Conservation (phyloP, 2,113 vertebrate species). For the Colistium nudipinnis region DNA sequence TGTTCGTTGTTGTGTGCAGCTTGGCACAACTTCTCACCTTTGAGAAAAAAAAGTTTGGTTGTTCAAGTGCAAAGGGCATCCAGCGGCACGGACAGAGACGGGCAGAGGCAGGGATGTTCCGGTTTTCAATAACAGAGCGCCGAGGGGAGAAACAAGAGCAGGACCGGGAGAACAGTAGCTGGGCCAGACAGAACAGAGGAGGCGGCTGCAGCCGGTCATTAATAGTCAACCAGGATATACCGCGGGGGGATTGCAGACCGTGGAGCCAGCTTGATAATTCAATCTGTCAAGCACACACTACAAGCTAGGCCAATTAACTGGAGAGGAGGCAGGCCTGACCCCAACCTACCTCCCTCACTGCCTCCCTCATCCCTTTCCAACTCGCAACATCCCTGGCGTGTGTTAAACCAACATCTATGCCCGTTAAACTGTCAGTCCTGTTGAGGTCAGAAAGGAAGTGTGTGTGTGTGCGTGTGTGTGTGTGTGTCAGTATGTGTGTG, state of each 20-base stretch:
- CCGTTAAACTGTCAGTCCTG: conserved; percentile 68
- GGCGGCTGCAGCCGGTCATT: conserved; percentile 71
- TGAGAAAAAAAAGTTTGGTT: conserved; percentile 24
- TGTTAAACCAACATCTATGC: conserved; percentile 69
- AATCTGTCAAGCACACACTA: conserved; percentile 77
- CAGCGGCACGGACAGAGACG: conserved; percentile 22
- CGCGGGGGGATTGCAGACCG: conserved; percentile 68
- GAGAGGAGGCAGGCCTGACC: conserved; percentile 76
- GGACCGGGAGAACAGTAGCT: conserved; percentile 37
- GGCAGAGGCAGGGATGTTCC: conserved; percentile 34
- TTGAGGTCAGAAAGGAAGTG: conserved; percentile 52
- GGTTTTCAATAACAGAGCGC: conserved; percentile 41
- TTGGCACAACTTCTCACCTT: conserved; percentile 36
- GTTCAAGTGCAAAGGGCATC: conserved; percentile 46
- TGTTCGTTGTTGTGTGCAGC: conserved; percentile 65
- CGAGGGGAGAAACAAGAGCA: conserved; percentile 7
- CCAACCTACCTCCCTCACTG: conserved; percentile 42
- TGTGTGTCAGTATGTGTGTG: background rate
- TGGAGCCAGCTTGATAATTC: conserved; percentile 80
- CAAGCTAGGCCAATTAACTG: conserved; percentile 79
- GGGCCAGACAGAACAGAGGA: conserved; percentile 40
- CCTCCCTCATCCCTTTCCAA: conserved; percentile 44
- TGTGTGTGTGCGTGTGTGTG: conserved; percentile 12
- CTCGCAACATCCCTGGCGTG: conserved; percentile 60
- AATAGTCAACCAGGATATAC: conserved; percentile 78